Evolutionary conservation across 1,140 invertebrate genomes (phyloP), one percentile per base, ranked within the genome.

Genomic region (Delia radicum): DNA sequence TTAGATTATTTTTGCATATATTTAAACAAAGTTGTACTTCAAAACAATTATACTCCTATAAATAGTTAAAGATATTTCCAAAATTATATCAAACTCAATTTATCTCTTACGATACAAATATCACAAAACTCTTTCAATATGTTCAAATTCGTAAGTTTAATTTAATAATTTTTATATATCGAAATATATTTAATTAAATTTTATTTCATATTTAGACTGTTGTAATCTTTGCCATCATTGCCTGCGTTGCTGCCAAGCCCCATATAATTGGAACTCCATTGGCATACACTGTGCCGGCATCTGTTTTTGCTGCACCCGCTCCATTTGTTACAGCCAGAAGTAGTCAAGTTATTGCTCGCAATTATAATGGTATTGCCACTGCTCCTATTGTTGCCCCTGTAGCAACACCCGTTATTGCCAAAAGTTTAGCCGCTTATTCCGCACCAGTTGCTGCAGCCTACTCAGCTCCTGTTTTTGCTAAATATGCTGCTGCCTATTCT

Each of bases 241-340:
- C 85, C 73, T 85, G 84, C 72, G 84, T 83, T 69, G 82, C 86
- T 31, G 85, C 76, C 48, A 84, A 87, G 69, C 87, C 84, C 4
- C 82, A 82, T 74, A 33, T 84, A 21, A 37, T 84, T n/a, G 78
- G 75, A 31, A 79, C 81, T 61, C 83, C 85, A 8, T 75, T 82
- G 24, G 80, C 81, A 15, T 81, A 81, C 18, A 75, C 82, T 2
- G 81, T 42, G 37, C 77, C 37, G 48, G 77, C 80, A 15, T 69
- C 81, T n/a, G 74, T 81, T 3, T 31, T 84, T 26, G 82, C 81
- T 10, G 87, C 81, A 37, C 77, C 79, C 27, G 75, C 81, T 12
- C 77, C 79, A 0, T 33, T 82, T 28, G 81, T 85, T 10, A 82
- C 84, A 13, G 82, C 86, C 13, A 81, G 80, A 71, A 86, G 85